Evolutionary conservation across 2,797 vertebrate genomes (phyloP).

Genomic region (Gouania willdenowi): DNA sequence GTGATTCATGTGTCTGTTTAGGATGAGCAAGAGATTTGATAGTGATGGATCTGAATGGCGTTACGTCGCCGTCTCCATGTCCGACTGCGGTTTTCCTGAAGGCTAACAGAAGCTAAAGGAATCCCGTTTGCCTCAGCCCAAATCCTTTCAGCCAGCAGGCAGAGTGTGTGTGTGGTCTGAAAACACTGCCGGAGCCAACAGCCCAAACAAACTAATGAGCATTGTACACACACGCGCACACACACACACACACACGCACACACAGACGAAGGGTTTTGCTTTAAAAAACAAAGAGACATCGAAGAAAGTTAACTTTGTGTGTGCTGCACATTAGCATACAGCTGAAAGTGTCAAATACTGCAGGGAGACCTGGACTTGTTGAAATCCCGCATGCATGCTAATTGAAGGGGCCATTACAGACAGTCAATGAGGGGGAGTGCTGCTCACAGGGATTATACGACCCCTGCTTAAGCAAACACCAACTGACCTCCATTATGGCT

Average conservation of each 20-base stretch:
- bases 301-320: conserved; percentile 14
- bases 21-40: no score
- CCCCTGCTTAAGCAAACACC: conserved; percentile 64
- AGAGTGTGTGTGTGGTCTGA: conserved; percentile 74
- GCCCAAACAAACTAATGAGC: conserved; percentile 70
- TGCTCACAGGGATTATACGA: conserved; percentile 63
- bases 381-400: conserved; percentile 63
- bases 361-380: conserved; percentile 33
- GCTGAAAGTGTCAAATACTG: conserved; percentile 46
- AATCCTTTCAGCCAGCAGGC: conserved; percentile 61
- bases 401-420: conserved; percentile 64
- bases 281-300: background rate
- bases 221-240: conserved; percentile 29
- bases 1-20: conserved; percentile 17
- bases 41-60: conserved; percentile 48
- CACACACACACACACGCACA: background rate
- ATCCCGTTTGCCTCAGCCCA: conserved; percentile 60
- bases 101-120: conserved; percentile 56
- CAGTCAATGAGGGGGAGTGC: conserved; percentile 53
- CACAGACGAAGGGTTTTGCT: background rate
- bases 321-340: conserved; percentile 60
- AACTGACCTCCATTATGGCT: conserved; percentile 68
- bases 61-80: conserved; percentile 28
- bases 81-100: conserved; percentile 39
- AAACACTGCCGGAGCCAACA: conserved; percentile 54